Base-by-base conservation (phyloP, 2,113 vertebrate genomes). In the Ellobius talpinus region DNA sequence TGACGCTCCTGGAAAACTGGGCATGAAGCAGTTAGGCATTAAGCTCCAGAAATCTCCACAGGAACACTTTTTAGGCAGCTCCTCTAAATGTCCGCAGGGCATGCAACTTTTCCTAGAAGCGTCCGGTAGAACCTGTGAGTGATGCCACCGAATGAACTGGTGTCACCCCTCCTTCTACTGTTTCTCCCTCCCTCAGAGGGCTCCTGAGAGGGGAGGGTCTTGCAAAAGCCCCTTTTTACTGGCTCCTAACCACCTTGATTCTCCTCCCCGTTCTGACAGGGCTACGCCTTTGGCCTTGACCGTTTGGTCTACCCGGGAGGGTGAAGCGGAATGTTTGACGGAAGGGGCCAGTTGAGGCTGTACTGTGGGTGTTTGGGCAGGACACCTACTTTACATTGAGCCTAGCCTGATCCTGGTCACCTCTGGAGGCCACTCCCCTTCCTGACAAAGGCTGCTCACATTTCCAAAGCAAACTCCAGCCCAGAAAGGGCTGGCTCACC, bases 401-500 rank as follows among this genome's bases (percentile, higher is more conserved):
- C 39, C 23, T 61, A 55, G 85, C 77, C 55, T 84, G 66, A 61
- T 76, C 73, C 91, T 76, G 50, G 81, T 84, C 76, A 85, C 42
- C 78, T 79, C 45, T 63, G 70, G 61, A 31, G 42, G 93, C 95
- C 96, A 96, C 96, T 96, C 89, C 89, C 74, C 93, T 97, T 76
- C 81, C 81, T 87, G 82, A 95, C 96, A 96, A 97, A 98, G 96
- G 94, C 72, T 91, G 78, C 29, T 94, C 87, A 91, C 65, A 47
- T 76, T 91, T 68, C 77, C 39, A 5, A 33, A 65, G 89, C 78
- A 89, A 95, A 95, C 82, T 87, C 4, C 0, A 90, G n/a, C 29
- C 74, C 85, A 85, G 68, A 79, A 90, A 94, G 65, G 42, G 63
- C 29, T 58, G 33, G 85, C n/a, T 95, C 74, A 61, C 33, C 77